Conservation (phyloP, 1,140 invertebrate genomes). For the Vollenhovia emeryi region DNA sequence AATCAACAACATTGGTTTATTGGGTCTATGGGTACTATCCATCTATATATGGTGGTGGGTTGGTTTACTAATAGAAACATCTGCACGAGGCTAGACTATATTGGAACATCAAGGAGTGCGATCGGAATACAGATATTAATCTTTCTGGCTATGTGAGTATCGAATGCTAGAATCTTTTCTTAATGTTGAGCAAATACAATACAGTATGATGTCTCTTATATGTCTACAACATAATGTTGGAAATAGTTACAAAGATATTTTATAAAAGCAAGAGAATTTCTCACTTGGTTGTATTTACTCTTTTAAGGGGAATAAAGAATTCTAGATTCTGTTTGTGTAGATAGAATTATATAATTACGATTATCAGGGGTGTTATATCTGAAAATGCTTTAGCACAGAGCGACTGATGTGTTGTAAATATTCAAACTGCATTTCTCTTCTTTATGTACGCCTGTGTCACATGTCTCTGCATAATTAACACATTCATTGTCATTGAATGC, state of each 20-base stretch:
- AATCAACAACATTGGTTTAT: constrained; percentile 79
- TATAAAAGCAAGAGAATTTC: neutral
- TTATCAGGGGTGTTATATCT: neutral
- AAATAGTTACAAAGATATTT: neutral
- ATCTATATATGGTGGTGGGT: constrained; percentile 85
- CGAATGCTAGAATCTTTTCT: constrained; percentile 53
- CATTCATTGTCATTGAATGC: constrained; percentile 66
- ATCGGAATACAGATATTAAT: constrained; percentile 82
- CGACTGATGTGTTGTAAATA: constrained; percentile 34
- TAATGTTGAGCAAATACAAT: constrained; percentile 59
- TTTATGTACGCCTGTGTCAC: constrained; percentile 38
- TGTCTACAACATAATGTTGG: neutral
- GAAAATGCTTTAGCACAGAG: constrained; percentile 45
- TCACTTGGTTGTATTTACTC: neutral
- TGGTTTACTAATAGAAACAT: constrained; percentile 87
- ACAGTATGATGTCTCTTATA: neutral
- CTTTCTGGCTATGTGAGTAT: constrained; percentile 82
- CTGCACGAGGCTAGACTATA: constrained; percentile 88
- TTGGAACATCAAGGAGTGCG: constrained; percentile 86
- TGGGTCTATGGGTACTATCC: constrained; percentile 75
- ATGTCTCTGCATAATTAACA: constrained; percentile 61
- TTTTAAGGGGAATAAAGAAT: neutral
- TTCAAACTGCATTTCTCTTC: constrained; percentile 43
- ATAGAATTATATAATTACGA: constrained; percentile 13
- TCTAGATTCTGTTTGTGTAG: constrained; percentile 40